A percentile compares a stretch with the other conserved stretches of the same genome.
These are phyloP conservation scores for Eilema sororculum DNA, from an alignment of 2,888 invertebrate genomes.

Conservation along the genomic window DNA sequence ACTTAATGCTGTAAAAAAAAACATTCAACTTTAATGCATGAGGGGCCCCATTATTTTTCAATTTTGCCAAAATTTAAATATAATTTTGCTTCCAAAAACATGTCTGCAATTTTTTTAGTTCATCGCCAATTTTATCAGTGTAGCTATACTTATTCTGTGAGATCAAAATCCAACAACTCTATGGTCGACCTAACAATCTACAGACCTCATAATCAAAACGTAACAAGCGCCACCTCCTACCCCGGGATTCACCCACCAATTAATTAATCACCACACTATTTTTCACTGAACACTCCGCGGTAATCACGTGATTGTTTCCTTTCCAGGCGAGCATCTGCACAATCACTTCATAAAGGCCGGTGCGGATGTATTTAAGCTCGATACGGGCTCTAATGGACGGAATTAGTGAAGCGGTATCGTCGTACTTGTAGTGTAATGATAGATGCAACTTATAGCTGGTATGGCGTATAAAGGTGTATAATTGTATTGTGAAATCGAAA, in stretches of 20 bases:
- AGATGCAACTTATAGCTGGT: slow-evolving; percentile 13
- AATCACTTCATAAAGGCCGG: slow-evolving; percentile 47
- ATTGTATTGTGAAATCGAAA: too few relatives aligned
- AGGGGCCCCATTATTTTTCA: too few relatives aligned
- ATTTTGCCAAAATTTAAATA: too few relatives aligned
- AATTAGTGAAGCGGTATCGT: slow-evolving; percentile 65
- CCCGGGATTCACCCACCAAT: background rate
- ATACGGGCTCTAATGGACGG: slow-evolving; percentile 79
- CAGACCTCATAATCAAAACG: background rate
- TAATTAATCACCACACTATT: slow-evolving; percentile 11
- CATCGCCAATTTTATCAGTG: too few relatives aligned
- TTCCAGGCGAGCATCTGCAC: slow-evolving; percentile 38
- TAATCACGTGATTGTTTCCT: slow-evolving; percentile 47
- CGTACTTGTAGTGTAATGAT: slow-evolving; percentile 40
- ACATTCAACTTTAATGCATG: too few relatives aligned
- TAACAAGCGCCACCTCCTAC: background rate
- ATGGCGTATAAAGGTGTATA: background rate
- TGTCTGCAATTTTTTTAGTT: too few relatives aligned
- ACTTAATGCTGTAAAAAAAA: too few relatives aligned
- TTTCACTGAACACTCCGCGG: slow-evolving; percentile 19
- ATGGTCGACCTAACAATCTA: background rate
- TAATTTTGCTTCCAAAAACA: too few relatives aligned
- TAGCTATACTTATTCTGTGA: too few relatives aligned
- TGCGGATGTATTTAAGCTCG: slow-evolving; percentile 79
- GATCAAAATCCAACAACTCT: too few relatives aligned